Evolutionary conservation across 2,113 vertebrate species (phyloP).

Genomic region (Xiphophorus hellerii): DNA sequence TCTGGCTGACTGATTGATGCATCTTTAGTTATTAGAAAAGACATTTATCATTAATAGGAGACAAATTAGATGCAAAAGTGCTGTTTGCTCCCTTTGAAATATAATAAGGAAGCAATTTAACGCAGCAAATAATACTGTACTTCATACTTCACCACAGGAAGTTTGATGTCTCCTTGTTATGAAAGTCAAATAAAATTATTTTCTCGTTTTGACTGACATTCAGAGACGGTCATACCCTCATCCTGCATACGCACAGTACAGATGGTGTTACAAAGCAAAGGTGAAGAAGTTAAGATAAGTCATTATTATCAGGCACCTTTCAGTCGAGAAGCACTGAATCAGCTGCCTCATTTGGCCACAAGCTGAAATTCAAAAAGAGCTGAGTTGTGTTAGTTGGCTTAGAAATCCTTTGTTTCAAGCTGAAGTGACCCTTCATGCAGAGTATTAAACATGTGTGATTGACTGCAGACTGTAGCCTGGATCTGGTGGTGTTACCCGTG

Average conservation of each 20-base stretch:
- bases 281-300: conserved; percentile 58
- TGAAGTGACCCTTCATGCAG: conserved; percentile 63
- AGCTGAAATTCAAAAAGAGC: conserved; percentile 32
- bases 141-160: not conserved
- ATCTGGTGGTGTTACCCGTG: conserved; percentile 82
- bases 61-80: too few species aligned
- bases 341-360: conserved; percentile 26
- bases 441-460: conserved; percentile 16
- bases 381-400: conserved; percentile 61
- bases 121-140: not conserved
- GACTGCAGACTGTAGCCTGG: conserved; percentile 14
- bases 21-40: not conserved
- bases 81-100: too few species aligned
- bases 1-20: not conserved
- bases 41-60: not conserved
- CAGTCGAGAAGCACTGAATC: conserved; percentile 27
- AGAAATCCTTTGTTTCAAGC: conserved; percentile 53
- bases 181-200: conserved; percentile 6
- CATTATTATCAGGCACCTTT: conserved; percentile 45
- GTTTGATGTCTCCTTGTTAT: conserved; percentile 2
- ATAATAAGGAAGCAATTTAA: not conserved
- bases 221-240: conserved; percentile 25
- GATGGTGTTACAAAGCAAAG: conserved; percentile 61
- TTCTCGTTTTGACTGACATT: not conserved
- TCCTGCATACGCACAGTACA: conserved; percentile 38